Evolutionary conservation across 2,888 invertebrate species (phyloP).

Genomic region (Patella depressa): DNA sequence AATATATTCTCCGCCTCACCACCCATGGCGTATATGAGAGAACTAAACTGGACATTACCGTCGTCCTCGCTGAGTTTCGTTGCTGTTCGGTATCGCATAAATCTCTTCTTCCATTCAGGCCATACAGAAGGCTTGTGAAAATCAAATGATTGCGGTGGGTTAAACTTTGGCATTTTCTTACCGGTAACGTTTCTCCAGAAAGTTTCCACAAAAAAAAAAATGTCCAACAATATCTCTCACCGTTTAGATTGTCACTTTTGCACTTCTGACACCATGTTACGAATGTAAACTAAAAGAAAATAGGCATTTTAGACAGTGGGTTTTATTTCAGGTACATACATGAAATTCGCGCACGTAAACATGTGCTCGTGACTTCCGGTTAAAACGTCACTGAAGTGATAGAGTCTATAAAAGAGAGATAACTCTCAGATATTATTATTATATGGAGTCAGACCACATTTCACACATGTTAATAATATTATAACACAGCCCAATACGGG

Average conservation of each 20-base stretch:
- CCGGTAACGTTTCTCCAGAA: background rate
- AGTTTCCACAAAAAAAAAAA: background rate
- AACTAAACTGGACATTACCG: conserved; percentile 24
- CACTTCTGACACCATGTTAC: conserved; percentile 32
- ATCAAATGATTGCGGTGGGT: conserved; percentile 23
- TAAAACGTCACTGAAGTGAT: too few relatives aligned
- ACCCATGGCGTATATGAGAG: conserved; percentile 28
- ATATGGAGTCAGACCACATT: background rate
- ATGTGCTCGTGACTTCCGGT: too few relatives aligned
- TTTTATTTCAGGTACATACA: too few relatives aligned
- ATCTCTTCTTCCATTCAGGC: conserved; percentile 28
- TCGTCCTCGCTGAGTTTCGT: conserved; percentile 24
- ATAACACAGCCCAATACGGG: background rate
- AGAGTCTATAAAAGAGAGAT: too few relatives aligned
- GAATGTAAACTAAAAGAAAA: background rate
- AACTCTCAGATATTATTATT: background rate
- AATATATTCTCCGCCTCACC: conserved; percentile 26
- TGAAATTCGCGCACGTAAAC: too few relatives aligned
- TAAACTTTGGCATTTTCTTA: conserved; percentile 25
- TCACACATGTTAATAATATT: background rate
- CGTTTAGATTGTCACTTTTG: background rate
- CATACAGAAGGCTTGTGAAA: conserved; percentile 27
- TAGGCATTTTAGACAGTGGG: too few relatives aligned
- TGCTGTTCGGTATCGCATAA: conserved; percentile 19
- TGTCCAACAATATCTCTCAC: background rate